phyloP scores from a whole-genome alignment of 2,113 vertebrate genomes.

The Theristicus caerulescens region DNA sequence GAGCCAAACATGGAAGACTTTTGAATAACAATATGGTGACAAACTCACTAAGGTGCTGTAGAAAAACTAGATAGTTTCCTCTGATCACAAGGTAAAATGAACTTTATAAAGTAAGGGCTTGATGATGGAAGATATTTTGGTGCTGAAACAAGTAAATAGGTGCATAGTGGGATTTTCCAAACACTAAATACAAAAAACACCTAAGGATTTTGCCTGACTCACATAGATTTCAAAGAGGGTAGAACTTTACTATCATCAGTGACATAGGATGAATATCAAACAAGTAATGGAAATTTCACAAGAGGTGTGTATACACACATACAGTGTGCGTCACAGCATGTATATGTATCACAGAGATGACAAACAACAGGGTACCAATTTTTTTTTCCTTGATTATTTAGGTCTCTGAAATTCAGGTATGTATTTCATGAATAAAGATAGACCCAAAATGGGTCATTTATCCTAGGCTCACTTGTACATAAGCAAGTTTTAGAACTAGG shows the following conservation, averaged over 20 bases:
- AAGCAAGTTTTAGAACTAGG: background rate
- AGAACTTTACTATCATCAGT: background rate
- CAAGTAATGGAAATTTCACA: background rate
- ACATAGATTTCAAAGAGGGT: background rate
- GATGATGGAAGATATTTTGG: background rate
- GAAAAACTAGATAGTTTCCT: background rate
- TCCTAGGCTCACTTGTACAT: background rate
- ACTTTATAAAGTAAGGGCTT: background rate
- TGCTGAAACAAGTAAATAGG: background rate
- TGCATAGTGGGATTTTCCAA: background rate
- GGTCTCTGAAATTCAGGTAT: background rate
- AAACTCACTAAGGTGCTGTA: background rate
- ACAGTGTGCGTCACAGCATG: background rate
- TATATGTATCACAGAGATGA: background rate
- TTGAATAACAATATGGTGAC: background rate
- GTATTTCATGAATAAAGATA: background rate
- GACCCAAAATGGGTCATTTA: background rate
- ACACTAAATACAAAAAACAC: background rate
- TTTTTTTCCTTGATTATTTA: background rate
- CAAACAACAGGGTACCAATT: background rate
- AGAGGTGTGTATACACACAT: accelerated
- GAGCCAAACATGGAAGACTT: background rate
- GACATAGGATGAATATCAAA: background rate
- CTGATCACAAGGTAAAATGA: background rate
- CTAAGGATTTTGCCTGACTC: background rate